Evolutionary conservation across 2,113 vertebrate genomes (phyloP), one percentile per base, ranked within the genome.

Genomic region (Eolophus roseicapilla): DNA sequence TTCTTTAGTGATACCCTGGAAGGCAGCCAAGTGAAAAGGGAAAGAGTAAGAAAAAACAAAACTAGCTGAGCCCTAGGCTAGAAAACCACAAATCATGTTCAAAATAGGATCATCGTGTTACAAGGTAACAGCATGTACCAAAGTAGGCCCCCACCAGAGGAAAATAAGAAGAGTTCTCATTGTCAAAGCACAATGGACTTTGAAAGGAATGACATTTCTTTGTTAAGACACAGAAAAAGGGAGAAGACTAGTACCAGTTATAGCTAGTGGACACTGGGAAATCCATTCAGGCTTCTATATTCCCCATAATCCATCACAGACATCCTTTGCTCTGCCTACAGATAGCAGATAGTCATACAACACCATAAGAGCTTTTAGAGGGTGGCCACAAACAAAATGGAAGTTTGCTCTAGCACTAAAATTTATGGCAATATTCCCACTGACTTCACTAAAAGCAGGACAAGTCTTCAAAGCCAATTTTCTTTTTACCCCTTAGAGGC

Each of bases 11-110:
- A 63, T 75, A 52, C 31, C 25, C 41, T 95, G 93, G 93, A 76
- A 84, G 65, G 49, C 59, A 90, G 96, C 92, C 90, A 96, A 88
- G 65, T 14, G 15, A 74, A 91, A 93, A 65, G 41, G 53, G 28
- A 15, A 63, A 90, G 88, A 92, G 52, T 59, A 76, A 86, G 79
- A 77, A 90, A 90, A 89, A 92, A 78, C 33, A 80, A 33, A 81
- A 60, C 0, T 35, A 70, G 21, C 63, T 63, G 33, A 87, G 69
- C 81, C 81, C 53, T 57, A 67, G 63, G 43, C 46, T 92, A 81
- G 67, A 81, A 77, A 74, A 82, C 50, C 33, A 39, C 60, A 86
- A 79, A 60, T 71, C 18, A 12, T 7, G 2, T 78, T 88, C 80
- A 86, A 81, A 95, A 78, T 29, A 82, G 64, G 55, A 92, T 92